Evolutionary conservation across 2,888 invertebrate genomes (phyloP), one percentile per base, ranked within the genome.

Genomic region (Drosophila lacicola): DNA sequence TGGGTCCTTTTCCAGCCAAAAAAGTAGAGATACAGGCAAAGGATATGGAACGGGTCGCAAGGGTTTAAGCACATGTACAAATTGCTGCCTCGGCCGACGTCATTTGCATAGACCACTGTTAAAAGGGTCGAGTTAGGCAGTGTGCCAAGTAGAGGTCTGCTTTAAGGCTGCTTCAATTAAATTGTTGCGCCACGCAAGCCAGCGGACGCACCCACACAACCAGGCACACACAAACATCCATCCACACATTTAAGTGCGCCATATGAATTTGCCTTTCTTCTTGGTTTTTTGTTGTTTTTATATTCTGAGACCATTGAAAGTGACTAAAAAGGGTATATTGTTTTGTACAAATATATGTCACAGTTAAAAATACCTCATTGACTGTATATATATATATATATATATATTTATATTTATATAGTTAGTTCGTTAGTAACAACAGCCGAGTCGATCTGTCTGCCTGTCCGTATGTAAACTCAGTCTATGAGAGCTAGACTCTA

Each of bases 161-260:
- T 88, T 85, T 72, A 88, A 84, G 89, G 87, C 77, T 70, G 68
- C 69, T 75, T 80, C 84, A 85, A 85, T 85, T 88, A 85, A 86
- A 85, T 79, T 79, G 71, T 75, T 57, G 56, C 21, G 45, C 64
- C 56, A 34, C 41, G 37, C 49, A 69, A 72, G 55, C 61, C 58
- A 49, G 29, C 42, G 50, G 29, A n/a, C 41, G 37, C 45, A 37
- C 39, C 41, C 57, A 41, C 60, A 46, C 45, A 50, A 25, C 42
- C 50, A 37, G 33, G 14, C 17, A 46, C 19, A 13, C 33, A 45
- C 37, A 39, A 13, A 29, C n/a, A 21, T 36, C 19, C 29, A 19
- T 25, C 34, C n/a, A 51, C 42, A 25, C 25, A 25, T 4, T 21
- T 14, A 17, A 55, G 25, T 33, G 14, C 11, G 46, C 36, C 66